Evolutionary conservation across 2,888 invertebrate genomes (phyloP).

Genomic region (Ophioninae sp.): DNA sequence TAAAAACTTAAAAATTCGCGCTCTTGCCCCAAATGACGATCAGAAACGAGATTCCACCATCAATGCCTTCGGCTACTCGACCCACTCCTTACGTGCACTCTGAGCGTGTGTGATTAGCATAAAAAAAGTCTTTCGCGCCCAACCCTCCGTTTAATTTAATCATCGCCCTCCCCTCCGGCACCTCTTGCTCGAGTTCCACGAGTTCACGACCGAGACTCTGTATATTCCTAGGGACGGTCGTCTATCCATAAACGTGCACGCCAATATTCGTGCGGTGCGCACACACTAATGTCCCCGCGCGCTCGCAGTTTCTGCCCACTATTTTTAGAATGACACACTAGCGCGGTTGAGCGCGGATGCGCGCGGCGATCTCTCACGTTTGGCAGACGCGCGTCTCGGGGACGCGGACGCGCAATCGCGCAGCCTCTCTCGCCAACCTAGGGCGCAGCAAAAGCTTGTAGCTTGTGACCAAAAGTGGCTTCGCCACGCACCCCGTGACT

Average conservation of each 20-base stretch:
- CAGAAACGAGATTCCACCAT: not conserved
- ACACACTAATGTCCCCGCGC: slow-evolving; percentile 53
- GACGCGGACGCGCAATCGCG: slow-evolving; percentile 42
- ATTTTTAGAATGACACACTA: slow-evolving; percentile 80
- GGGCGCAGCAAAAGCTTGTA: slow-evolving; percentile 67
- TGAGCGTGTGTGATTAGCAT: slow-evolving; percentile 17
- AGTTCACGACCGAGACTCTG: slow-evolving; percentile 74
- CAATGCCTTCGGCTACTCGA: slow-evolving; percentile 18
- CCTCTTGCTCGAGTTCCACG: slow-evolving; percentile 66
- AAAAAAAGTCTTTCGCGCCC: slow-evolving; percentile 57
- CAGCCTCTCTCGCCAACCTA: slow-evolving; percentile 28
- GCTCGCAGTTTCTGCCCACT: slow-evolving; percentile 64
- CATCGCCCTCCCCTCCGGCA: slow-evolving; percentile 47
- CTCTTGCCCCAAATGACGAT: too few species aligned
- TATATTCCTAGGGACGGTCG: not conserved
- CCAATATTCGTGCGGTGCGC: slow-evolving; percentile 5
- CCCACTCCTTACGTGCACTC: slow-evolving; percentile 9
- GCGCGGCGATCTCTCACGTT: slow-evolving; percentile 64
- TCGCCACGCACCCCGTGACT: slow-evolving; percentile 28
- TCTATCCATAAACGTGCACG: not conserved
- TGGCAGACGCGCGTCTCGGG: slow-evolving; percentile 15
- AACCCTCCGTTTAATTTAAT: slow-evolving; percentile 71
- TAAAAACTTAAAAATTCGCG: too few species aligned
- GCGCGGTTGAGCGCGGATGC: slow-evolving; percentile 74
- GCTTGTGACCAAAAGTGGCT: slow-evolving; percentile 72